Evolutionary conservation across 1,140 invertebrate species (phyloP), one percentile per base, ranked within the genome.

Genomic region (Hypothenemus hampei): DNA sequence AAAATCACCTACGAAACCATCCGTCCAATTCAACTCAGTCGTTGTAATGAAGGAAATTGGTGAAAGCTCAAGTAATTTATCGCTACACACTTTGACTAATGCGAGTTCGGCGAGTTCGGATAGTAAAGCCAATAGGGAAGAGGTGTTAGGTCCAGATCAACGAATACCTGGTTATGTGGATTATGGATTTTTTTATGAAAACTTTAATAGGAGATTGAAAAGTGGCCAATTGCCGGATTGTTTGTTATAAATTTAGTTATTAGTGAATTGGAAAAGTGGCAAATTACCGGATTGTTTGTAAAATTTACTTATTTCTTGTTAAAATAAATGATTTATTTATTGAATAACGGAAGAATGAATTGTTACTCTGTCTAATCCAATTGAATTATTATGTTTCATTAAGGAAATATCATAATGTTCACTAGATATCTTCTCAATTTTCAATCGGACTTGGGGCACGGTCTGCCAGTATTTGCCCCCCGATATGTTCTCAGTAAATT

Each of bases 111-210:
- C 63, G 21, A 65, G 60, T 59, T 60, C 54, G n/a, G 65, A 62
- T 4, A 72, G 56, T 8, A 55, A 57, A 51, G 57, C 59, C 33
- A 59, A 59, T 19, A 51, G 35, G 11, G 60, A 64, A 15, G 53
- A 62, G 26, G 64, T 60, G 15, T 45, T 65, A 0, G 64, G 64
- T 3, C 50, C 64, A 19, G 65, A 64, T 62, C 57, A 67, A 26
- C 67, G 54, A 63, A 83, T 92, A n/a, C 78, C 81, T 57, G 77
- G 87, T 3, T 93, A 95, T 69, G 88, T 93, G 0, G 86, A 91
- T 71, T 95, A 93, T 69, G 78, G 82, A 0, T 84, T 85, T 60
- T 93, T 87, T 78, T 91, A 85, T 68, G 73, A 78, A 56, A 87
- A 86, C 60, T 78, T 90, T n/a, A 60, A 64, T 11, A 61, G 49